A percentile compares a stretch with the other conserved stretches of the same genome.
These are phyloP conservation scores for Hartigia nigra DNA, from an alignment of 2,888 invertebrate genomes.

Conservation along the genomic window DNA sequence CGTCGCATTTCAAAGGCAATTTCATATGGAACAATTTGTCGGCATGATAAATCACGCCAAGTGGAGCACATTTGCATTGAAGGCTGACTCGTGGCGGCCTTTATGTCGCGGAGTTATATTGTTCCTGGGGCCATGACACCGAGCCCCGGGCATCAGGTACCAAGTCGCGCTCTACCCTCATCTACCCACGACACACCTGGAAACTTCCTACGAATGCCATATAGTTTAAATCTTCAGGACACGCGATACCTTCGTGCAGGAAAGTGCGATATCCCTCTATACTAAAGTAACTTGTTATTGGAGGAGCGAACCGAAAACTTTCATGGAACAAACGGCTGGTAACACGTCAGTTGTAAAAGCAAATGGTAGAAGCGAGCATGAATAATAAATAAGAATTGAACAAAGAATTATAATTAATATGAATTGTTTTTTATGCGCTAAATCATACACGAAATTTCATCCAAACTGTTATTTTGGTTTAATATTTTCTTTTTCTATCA, in stretches of 20 bases:
- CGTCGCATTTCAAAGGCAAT: constrained; percentile 8
- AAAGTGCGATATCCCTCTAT: neutral
- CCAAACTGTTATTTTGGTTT: too few relatives aligned
- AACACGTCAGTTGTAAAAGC: too few relatives aligned
- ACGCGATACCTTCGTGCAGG: neutral
- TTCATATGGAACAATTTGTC: constrained; percentile 16
- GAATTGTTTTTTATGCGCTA: too few relatives aligned
- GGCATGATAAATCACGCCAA: constrained; percentile 11
- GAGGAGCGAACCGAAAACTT: neutral
- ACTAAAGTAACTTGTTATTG: neutral
- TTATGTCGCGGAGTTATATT: constrained; percentile 32
- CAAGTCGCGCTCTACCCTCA: neutral
- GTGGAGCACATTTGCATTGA: constrained; percentile 31
- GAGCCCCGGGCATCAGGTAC: constrained; percentile 14
- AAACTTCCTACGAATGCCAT: neutral
- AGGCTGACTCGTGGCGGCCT: constrained; percentile 27
- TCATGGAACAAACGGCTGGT: neutral
- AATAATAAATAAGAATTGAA: neutral
- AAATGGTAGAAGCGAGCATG: neutral
- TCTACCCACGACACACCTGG: neutral
- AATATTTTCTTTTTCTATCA: too few relatives aligned
- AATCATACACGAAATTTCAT: too few relatives aligned
- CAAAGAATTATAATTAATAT: too few relatives aligned
- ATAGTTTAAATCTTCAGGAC: neutral
- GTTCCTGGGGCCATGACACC: constrained; percentile 34